A percentile compares a stretch with the other conserved stretches of the same genome.
These are phyloP conservation scores for Calameuta idolon DNA, from an alignment of 2,888 invertebrate species.

Conservation along the genomic window DNA sequence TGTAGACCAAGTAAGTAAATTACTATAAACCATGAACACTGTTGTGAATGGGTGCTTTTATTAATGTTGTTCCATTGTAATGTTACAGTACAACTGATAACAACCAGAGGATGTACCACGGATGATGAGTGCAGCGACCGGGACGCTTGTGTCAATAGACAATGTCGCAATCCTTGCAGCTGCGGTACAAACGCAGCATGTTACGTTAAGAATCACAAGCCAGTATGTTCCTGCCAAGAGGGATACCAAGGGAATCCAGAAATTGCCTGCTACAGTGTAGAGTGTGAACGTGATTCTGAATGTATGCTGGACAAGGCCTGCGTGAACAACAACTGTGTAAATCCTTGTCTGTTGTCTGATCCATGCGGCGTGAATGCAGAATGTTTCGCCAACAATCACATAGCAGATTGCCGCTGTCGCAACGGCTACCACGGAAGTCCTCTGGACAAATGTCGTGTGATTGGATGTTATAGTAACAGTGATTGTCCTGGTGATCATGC, in stretches of 20 bases:
- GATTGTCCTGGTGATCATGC: constrained; percentile 89
- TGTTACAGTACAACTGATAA: constrained; percentile 72
- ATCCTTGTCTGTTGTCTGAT: constrained; percentile 84
- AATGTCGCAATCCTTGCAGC: constrained; percentile 88
- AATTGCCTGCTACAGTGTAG: constrained; percentile 81
- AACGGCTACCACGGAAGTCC: constrained; percentile 85
- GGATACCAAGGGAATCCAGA: constrained; percentile 91
- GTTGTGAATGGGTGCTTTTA: not conserved
- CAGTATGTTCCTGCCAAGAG: constrained; percentile 86
- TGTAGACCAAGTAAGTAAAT: constrained; percentile 74
- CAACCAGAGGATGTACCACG: constrained; percentile 77
- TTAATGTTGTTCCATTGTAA: not conserved
- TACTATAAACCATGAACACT: not conserved
- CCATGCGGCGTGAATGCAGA: constrained; percentile 87
- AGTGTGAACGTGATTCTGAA: constrained; percentile 85
- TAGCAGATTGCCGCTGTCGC: constrained; percentile 83
- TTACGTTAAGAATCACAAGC: constrained; percentile 84
- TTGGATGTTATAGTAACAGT: constrained; percentile 87
- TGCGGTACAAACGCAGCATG: constrained; percentile 89
- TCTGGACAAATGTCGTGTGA: constrained; percentile 78
- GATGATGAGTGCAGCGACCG: constrained; percentile 83
- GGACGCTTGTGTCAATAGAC: constrained; percentile 87
- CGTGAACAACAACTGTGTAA: constrained; percentile 85
- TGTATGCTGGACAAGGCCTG: constrained; percentile 88
- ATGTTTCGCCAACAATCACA: constrained; percentile 80